Evolutionary conservation across 1,140 invertebrate species (phyloP).

Genomic region (Helicoverpa armigera): DNA sequence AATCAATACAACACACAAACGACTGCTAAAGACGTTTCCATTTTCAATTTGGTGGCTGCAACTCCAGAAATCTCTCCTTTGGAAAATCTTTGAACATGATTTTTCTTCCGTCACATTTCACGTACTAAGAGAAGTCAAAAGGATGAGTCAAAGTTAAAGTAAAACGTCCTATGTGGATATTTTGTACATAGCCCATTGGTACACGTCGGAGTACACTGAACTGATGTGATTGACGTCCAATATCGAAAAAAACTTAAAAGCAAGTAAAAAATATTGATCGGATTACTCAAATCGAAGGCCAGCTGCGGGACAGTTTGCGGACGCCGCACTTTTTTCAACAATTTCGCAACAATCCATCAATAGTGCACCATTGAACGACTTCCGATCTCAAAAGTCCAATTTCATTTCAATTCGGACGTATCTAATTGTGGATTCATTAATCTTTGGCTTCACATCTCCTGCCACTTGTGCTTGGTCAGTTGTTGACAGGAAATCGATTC

Average conservation of each 20-base stretch:
- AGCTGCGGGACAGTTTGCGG: slow-evolving; percentile 77
- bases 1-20: slow-evolving; percentile 53
- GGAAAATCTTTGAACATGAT: background rate
- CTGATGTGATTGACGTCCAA: slow-evolving; percentile 43
- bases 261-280: slow-evolving; percentile 79
- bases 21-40: slow-evolving; percentile 47
- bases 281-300: slow-evolving; percentile 75
- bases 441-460: slow-evolving; percentile 64
- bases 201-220: background rate
- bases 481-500: slow-evolving; percentile 85
- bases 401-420: slow-evolving; percentile 82
- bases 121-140: background rate
- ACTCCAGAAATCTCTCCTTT: background rate
- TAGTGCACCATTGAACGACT: slow-evolving; percentile 81
- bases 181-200: too few species aligned
- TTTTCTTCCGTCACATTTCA: background rate
- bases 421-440: slow-evolving; percentile 86
- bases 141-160: background rate
- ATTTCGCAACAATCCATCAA: slow-evolving; percentile 78
- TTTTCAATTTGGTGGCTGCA: slow-evolving; percentile 30
- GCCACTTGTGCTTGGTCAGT: slow-evolving; percentile 84
- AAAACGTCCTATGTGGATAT: too few species aligned
- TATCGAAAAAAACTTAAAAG: slow-evolving; percentile 52
- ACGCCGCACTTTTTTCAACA: slow-evolving; percentile 70
- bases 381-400: slow-evolving; percentile 82